A percentile compares a stretch with the other conserved stretches of the same genome.
Evolutionary conservation across 2,888 invertebrate species (phyloP).

Genomic region (Anaspis maculata): DNA sequence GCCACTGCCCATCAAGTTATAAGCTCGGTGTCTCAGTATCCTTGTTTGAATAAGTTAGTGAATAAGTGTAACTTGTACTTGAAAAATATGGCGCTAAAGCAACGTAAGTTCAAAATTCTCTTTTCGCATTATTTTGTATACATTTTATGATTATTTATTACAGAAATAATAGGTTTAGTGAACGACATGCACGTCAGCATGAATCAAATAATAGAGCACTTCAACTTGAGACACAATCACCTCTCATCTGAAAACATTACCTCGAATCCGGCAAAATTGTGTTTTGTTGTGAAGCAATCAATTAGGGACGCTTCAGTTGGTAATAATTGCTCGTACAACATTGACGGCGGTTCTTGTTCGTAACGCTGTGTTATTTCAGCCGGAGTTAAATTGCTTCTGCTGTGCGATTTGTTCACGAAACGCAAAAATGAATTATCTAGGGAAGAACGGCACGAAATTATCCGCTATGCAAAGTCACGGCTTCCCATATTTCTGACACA

Average conservation of each 20-base stretch:
- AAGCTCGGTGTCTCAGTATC: constrained; percentile 45
- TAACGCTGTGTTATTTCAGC: too few relatives aligned
- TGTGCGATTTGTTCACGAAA: constrained; percentile 58
- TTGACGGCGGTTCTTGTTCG: too few relatives aligned
- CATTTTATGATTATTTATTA: constrained; percentile 18
- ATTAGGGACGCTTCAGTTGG: constrained; percentile 55
- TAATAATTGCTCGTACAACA: too few relatives aligned
- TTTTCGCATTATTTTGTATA: constrained; percentile 2
- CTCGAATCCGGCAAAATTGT: constrained; percentile 51
- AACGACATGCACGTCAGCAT: constrained; percentile 57
- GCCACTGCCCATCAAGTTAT: constrained; percentile 51
- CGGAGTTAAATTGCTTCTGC: constrained; percentile 47
- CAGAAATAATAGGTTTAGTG: constrained; percentile 55
- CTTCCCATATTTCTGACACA: constrained; percentile 59
- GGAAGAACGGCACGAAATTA: constrained; percentile 58
- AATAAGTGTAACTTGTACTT: constrained; percentile 53
- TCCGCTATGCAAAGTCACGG: constrained; percentile 56
- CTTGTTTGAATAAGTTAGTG: constrained; percentile 48
- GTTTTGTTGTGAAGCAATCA: constrained; percentile 54
- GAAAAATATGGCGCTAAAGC: constrained; percentile 53
- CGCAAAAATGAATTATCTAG: constrained; percentile 52
- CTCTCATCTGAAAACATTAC: constrained; percentile 36
- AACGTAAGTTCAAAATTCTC: constrained; percentile 45
- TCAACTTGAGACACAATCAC: constrained; percentile 40
- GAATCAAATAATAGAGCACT: constrained; percentile 52